These are phyloP conservation scores for Drosophila putrida DNA, from an alignment of 2,888 invertebrate genomes.

Conservation along the genomic window DNA sequence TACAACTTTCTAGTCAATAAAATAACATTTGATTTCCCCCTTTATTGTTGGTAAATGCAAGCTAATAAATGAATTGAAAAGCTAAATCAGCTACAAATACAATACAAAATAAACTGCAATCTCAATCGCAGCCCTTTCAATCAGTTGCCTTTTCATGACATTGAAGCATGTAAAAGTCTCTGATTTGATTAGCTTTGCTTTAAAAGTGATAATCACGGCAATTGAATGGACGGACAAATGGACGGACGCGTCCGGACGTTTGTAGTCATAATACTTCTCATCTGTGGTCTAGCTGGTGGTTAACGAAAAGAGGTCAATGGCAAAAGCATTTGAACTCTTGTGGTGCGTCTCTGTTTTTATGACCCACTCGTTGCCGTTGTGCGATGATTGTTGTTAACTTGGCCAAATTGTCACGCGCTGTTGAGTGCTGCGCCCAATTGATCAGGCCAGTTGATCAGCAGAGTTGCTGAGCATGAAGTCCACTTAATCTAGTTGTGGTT, in stretches of 20 bases:
- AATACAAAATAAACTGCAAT: conserved; percentile 39
- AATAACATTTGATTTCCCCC: neutral
- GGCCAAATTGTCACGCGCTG: conserved; percentile 69
- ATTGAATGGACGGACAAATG: conserved; percentile 36
- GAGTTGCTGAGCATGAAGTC: conserved; percentile 11
- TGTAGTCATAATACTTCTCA: conserved; percentile 10
- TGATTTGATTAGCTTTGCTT: conserved; percentile 50
- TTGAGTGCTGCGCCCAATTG: conserved; percentile 64
- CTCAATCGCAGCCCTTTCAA: conserved; percentile 44
- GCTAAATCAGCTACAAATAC: conserved; percentile 24
- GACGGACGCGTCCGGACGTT: conserved; percentile 1
- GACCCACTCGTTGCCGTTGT: conserved; percentile 33
- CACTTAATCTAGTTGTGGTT: conserved; percentile 57
- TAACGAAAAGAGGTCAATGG: conserved; percentile 71
- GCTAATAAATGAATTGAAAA: conserved; percentile 19
- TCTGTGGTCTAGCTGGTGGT: conserved; percentile 8
- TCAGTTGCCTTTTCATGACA: conserved; percentile 58
- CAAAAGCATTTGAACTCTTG: conserved; percentile 79
- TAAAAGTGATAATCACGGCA: conserved; percentile 60
- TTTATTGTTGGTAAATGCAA: conserved; percentile 23
- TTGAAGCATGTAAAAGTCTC: conserved; percentile 43
- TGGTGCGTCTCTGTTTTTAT: conserved; percentile 43
- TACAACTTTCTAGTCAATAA: neutral
- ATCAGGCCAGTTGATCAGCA: conserved; percentile 4
- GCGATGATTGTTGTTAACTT: conserved; percentile 31